Conservation (phyloP, 92 coral and sea anemone genomes). For the Zoanthus sociatus region DNA sequence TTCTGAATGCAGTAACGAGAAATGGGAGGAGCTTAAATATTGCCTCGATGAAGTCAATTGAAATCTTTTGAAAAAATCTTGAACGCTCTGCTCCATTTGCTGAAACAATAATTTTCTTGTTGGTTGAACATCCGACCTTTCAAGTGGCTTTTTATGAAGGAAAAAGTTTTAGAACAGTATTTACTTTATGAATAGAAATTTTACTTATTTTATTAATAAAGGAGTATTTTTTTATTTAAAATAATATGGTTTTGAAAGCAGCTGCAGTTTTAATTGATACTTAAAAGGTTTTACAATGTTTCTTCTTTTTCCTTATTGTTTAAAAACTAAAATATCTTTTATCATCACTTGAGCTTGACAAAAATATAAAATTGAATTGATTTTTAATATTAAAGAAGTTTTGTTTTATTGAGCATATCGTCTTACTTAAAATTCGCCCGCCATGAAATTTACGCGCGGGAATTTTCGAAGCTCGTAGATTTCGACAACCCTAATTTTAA, state of each 20-base stretch:
- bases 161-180: background rate
- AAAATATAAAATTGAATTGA: too few species aligned
- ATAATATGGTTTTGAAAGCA: constrained; percentile 13
- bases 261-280: background rate
- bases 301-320: background rate
- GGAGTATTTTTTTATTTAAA: background rate
- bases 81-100: background rate
- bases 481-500: too few species aligned
- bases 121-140: background rate
- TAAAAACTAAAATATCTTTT: background rate
- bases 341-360: background rate
- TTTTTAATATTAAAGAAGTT: too few species aligned
- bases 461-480: too few species aligned
- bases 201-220: background rate
- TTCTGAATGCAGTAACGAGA: background rate
- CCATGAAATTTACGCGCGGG: too few species aligned
- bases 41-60: background rate
- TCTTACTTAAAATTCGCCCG: too few species aligned
- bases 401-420: too few species aligned
- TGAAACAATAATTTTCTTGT: background rate
- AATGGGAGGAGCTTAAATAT: background rate
- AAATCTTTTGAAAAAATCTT: background rate
- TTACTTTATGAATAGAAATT: constrained; percentile 6
- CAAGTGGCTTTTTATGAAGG: background rate
- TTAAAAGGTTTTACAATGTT: background rate